These are phyloP conservation scores for Erithacus rubecula DNA, from an alignment of 2,797 vertebrate species.

Conservation along the genomic window DNA sequence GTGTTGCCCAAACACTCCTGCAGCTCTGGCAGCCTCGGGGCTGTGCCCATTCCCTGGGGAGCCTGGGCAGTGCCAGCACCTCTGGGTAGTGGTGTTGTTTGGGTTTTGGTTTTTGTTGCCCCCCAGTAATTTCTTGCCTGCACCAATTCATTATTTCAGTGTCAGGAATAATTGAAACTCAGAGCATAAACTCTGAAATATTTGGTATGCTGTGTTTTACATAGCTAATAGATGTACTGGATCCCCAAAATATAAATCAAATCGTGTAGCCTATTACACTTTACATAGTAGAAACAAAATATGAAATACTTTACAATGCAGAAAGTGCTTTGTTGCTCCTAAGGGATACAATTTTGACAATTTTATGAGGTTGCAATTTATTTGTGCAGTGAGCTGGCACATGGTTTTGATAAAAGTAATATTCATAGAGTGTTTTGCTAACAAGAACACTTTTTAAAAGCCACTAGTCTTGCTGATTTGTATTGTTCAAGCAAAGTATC, in stretches of 20 bases:
- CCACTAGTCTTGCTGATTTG: neutral
- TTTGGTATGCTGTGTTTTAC: neutral
- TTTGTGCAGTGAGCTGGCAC: neutral
- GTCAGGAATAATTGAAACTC: slow-evolving; percentile 12
- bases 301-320: slow-evolving; percentile 16
- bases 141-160: neutral
- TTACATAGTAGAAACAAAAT: neutral
- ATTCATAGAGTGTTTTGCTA: neutral
- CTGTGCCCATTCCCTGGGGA: neutral
- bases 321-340: slow-evolving; percentile 1
- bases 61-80: neutral
- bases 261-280: neutral
- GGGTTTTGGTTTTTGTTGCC: neutral
- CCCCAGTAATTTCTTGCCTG: neutral
- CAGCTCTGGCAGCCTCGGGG: neutral
- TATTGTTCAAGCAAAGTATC: neutral
- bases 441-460: neutral
- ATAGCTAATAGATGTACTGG: slow-evolving; percentile 20
- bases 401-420: neutral
- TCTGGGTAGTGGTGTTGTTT: neutral
- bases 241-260: slow-evolving; percentile 43
- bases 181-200: slow-evolving; percentile 7
- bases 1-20: rapidly evolving
- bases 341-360: slow-evolving; percentile 23
- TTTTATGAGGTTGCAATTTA: slow-evolving; percentile 50